Base-by-base conservation (phyloP, 1,140 invertebrate genomes). In the Psilanteris sp. region DNA sequence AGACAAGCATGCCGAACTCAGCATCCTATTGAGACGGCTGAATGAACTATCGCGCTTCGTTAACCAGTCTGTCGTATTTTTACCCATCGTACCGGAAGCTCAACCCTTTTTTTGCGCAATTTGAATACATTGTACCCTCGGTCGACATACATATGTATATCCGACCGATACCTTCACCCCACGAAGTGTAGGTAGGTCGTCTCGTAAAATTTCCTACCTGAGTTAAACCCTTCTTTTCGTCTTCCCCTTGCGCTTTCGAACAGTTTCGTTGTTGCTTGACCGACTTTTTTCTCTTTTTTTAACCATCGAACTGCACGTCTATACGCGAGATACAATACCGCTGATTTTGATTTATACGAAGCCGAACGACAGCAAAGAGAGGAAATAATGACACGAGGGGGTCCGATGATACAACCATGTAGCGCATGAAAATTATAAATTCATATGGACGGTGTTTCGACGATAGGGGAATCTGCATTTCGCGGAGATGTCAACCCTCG, bases 21-120 rank as follows among this genome's bases (percentile, higher is more conserved):
- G 86, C 86, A 87, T 88, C 87, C 87, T 79, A 88, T 88, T 88
- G 79, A 87, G 64, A 74, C 62, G 64, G 71, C 81, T 88, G 82
- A 88, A 88, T 88, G 87, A 85, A 88, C 85, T 85, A 87, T 83
- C 84, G 82, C 85, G 86, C 85, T 88, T 88, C 87, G 87, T 88
- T 88, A 88, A 88, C 85, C 87, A 88, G 87, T 87, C 87, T 88
- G 85, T 88, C 87, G 85, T 83, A 85, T 84, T 86, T 86, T 87
- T 84, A 79, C 67, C 77, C 80, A 79, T 77, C 80, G 79, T 73
- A 52, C 79, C 70, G 76, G 50, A 77, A 79, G 82, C 78, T 81
- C 79, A 85, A 87, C 86, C 85, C 85, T 87, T 83, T 80, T 81
- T 83, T 82, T 79, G 82, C 73, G 80, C 86, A 87, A 88, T 87